Conservation (phyloP, 2,888 invertebrate species). For the Lydus trimaculatus region DNA sequence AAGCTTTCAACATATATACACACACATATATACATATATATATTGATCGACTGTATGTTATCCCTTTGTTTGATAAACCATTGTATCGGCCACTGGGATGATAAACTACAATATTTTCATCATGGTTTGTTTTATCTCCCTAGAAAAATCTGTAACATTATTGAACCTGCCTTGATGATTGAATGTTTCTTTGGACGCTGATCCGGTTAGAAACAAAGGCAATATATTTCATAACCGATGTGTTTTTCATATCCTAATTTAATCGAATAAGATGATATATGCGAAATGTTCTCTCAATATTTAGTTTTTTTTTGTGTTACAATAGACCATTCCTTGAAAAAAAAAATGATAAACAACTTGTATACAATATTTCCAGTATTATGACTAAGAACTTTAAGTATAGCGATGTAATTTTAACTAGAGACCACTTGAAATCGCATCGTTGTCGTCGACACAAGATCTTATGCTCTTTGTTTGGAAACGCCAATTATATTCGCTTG, state of each 20-base stretch:
- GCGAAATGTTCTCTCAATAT: background rate
- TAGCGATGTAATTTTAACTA: constrained; percentile 20
- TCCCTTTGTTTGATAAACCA: constrained; percentile 49
- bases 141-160: constrained; percentile 32
- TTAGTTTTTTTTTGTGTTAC: background rate
- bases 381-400: constrained; percentile 18
- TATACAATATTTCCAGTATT: background rate
- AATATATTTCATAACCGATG: constrained; percentile 30
- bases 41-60: constrained; percentile 35
- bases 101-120: constrained; percentile 41
- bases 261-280: constrained; percentile 29
- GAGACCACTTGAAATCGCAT: constrained; percentile 22
- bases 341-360: background rate
- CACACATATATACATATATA: background rate
- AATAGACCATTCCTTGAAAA: background rate
- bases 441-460: constrained; percentile 24
- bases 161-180: constrained; percentile 34
- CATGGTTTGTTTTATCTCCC: constrained; percentile 33
- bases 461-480: constrained; percentile 17
- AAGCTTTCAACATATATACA: constrained; percentile 40
- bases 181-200: constrained; percentile 31
- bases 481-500: constrained; percentile 28
- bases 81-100: constrained; percentile 45
- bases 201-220: constrained; percentile 34
- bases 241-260: constrained; percentile 35